Evolutionary conservation across 2,888 invertebrate genomes (phyloP), one percentile per base, ranked within the genome.

Genomic region (Cepaea hortensis): DNA sequence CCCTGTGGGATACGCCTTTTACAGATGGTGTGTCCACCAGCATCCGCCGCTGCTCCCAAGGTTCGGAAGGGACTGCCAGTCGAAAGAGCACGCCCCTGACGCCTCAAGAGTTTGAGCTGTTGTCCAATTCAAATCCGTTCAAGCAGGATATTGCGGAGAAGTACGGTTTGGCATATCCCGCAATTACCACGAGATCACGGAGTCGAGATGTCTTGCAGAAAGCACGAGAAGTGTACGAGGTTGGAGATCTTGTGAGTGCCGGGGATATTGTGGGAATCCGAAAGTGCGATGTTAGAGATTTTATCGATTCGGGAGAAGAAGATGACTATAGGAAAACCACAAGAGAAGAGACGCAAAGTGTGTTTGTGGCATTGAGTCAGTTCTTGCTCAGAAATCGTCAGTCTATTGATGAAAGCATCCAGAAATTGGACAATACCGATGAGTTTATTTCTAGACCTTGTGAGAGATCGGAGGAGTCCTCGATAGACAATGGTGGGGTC

Each of bases 81-180:
- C 50, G 11, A 23, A n/a, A 23, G 55, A 35, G 11, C 18, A 18
- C 23, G 18, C 35, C 6, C 11, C 35, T 62, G 23, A 62, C 79
- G 1, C 46, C 79, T 1, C 35, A 20, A 35, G 62, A 62, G 62
- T 79, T 79, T 35, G 62, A 65, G n/a, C 35, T 62, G 15, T 13
- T 79, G 15, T 23, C 23, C 0, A 55, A 61, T 18, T 79, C 79
- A 4, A 79, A 79, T 77, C 86, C 86, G 0, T 86, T 86, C 23
- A 86, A 86, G n/a, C 86, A 86, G 35, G 86, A 86, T 15, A 86
- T 86, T 35, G 86, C 86, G 3, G 82, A 86, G 61, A 86, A 82
- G 35, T 86, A 82, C 50, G 86, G 82, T 18, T 5, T 86, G 3
- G 55, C 77, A 0, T 83, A 82, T 70, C 77, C 82, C 0, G 82